These are phyloP conservation scores for Cynodonichthys magdalenae DNA, from an alignment of 2,797 vertebrate species.

Conservation along the genomic window DNA sequence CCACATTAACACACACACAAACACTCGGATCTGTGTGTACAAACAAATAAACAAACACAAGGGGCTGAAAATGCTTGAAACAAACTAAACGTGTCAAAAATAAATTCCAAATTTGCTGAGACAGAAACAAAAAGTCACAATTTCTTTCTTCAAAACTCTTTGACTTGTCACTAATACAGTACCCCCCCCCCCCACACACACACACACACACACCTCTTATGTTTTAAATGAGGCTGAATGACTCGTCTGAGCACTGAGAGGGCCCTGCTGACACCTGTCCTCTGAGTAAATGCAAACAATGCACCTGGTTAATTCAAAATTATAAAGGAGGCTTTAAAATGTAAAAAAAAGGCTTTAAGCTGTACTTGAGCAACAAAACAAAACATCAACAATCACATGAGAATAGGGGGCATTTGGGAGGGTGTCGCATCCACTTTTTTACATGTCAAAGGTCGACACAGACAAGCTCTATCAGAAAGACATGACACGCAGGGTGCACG, in stretches of 20 bases:
- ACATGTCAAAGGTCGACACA: neutral
- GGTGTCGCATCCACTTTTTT: slow-evolving; percentile 16
- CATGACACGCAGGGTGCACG: too few species aligned
- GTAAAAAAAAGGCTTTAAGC: slow-evolving; percentile 33
- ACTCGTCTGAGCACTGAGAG: slow-evolving; percentile 38
- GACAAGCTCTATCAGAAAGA: neutral
- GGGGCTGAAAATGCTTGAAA: neutral
- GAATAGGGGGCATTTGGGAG: slow-evolving; percentile 11
- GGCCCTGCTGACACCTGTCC: slow-evolving; percentile 32
- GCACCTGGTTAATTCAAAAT: slow-evolving; percentile 26
- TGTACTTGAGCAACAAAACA: slow-evolving; percentile 5
- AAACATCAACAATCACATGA: slow-evolving; percentile 5
- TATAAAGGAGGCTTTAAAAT: slow-evolving; percentile 40
- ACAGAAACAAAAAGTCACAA: neutral
- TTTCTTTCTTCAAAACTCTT: too few species aligned
- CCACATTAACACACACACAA: slow-evolving; percentile 17
- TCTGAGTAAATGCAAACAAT: slow-evolving; percentile 38
- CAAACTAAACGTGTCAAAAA: neutral
- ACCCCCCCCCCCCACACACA: too few species aligned
- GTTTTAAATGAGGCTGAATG: slow-evolving; percentile 33
- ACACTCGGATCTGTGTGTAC: slow-evolving; percentile 3
- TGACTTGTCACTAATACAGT: too few species aligned
- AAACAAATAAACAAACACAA: slow-evolving; percentile 32
- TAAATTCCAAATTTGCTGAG: neutral
- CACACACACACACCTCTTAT: slow-evolving; percentile 7